These are phyloP conservation scores for Callionymus lyra DNA, from an alignment of 2,113 vertebrate genomes.

Conservation along the genomic window DNA sequence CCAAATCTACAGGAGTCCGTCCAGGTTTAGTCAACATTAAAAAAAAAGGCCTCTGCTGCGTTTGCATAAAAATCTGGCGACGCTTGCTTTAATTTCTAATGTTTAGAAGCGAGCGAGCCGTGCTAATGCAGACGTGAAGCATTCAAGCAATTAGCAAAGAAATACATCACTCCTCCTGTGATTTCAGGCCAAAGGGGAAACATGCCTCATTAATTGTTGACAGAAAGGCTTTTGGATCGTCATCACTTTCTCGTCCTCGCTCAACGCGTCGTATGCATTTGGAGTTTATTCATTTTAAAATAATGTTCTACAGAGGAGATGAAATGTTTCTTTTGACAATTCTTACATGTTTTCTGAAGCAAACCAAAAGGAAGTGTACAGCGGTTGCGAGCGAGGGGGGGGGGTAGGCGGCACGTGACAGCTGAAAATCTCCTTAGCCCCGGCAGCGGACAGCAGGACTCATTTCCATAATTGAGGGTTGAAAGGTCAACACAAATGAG, in stretches of 20 bases:
- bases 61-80: constrained; percentile 1
- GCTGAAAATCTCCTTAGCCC: constrained; percentile 57
- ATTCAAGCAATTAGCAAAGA: constrained; percentile 38
- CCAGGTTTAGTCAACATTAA: constrained; percentile 4
- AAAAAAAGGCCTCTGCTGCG: background rate
- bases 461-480: constrained; percentile 73
- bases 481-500: constrained; percentile 71
- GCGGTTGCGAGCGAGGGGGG: constrained; percentile 13
- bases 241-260: constrained; percentile 18
- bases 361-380: constrained; percentile 21
- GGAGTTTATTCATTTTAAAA: background rate
- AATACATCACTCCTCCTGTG: constrained; percentile 50
- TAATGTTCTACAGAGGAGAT: background rate
- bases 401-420: constrained; percentile 45
- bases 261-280: background rate
- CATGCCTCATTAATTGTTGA: constrained; percentile 44
- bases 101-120: constrained; percentile 9
- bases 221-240: constrained; percentile 25
- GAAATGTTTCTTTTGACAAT: no score
- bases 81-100: constrained; percentile 17
- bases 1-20: background rate
- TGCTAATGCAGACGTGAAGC: constrained; percentile 25
- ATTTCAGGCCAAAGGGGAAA: constrained; percentile 36
- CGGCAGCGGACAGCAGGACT: constrained; percentile 50
- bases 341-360: background rate